Evolutionary conservation across 2,888 invertebrate species (phyloP).

Genomic region (Ectemnius cavifrons): DNA sequence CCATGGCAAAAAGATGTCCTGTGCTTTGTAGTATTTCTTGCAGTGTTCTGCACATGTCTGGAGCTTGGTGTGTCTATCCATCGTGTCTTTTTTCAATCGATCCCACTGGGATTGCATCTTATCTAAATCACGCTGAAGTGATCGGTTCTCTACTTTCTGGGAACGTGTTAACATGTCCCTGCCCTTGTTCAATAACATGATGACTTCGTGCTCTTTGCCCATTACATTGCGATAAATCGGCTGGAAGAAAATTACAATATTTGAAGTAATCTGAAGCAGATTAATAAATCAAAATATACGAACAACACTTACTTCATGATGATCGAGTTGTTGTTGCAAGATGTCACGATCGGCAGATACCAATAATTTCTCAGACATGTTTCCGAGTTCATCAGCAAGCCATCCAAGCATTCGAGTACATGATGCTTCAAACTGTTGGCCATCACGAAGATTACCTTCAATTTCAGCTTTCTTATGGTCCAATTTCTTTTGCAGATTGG

Average conservation of each 20-base stretch:
- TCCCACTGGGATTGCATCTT: conserved; percentile 95
- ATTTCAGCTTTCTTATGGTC: conserved; percentile 94
- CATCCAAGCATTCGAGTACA: conserved; percentile 94
- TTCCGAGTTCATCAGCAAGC: conserved; percentile 89
- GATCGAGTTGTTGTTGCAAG: conserved; percentile 91
- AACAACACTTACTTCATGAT: conserved; percentile 84
- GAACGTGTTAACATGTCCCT: conserved; percentile 82
- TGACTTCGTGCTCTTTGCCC: conserved; percentile 94
- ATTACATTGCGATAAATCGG: conserved; percentile 93
- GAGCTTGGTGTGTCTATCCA: conserved; percentile 90
- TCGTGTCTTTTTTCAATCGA: conserved; percentile 91
- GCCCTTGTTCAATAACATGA: conserved; percentile 95
- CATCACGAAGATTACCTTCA: conserved; percentile 91
- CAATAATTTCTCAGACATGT: conserved; percentile 86
- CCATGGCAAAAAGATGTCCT: conserved; percentile 94
- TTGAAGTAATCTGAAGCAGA: too few relatives aligned
- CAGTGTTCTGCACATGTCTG: conserved; percentile 93
- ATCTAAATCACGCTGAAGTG: conserved; percentile 89
- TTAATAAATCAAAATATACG: neutral
- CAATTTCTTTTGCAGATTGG: conserved; percentile 92
- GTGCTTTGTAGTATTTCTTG: conserved; percentile 91
- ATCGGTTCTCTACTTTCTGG: conserved; percentile 80
- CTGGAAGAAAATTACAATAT: conserved; percentile 60
- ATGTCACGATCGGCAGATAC: conserved; percentile 92
- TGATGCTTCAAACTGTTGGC: conserved; percentile 92